Evolutionary conservation across 2,888 invertebrate genomes (phyloP).

Genomic region (Drosophila bunnanda): DNA sequence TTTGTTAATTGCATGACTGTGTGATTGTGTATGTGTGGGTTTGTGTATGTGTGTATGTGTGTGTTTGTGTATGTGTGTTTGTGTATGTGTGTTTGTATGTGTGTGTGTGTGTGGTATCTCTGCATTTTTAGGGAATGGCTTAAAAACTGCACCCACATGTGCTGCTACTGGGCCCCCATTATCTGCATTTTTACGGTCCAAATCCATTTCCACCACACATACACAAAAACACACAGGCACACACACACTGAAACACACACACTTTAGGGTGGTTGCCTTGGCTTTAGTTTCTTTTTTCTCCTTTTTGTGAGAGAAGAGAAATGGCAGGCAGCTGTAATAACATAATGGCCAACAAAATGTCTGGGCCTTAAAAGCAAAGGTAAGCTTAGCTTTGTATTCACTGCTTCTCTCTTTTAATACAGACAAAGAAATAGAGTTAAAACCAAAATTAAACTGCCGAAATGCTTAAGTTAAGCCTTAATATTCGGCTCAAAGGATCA

Average conservation of each 20-base stretch:
- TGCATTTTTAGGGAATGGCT: conserved; percentile 4
- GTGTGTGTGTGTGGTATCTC: neutral
- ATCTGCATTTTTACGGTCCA: conserved; percentile 79
- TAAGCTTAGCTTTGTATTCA: conserved; percentile 44
- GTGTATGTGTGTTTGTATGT: neutral
- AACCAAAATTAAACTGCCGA: rapidly evolving
- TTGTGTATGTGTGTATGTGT: neutral
- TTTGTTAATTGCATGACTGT: conserved; percentile 48
- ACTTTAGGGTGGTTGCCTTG: conserved; percentile 23
- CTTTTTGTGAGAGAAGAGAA: conserved; percentile 9
- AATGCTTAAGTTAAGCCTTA: too few relatives aligned
- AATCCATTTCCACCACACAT: conserved; percentile 63
- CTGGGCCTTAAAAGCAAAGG: conserved; percentile 66
- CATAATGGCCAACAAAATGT: conserved; percentile 69
- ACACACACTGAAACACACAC: too few relatives aligned
- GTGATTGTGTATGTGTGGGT: too few relatives aligned
- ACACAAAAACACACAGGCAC: too few relatives aligned
- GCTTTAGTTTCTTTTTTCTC: conserved; percentile 11
- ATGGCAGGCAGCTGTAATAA: conserved; percentile 62
- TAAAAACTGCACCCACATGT: conserved; percentile 47
- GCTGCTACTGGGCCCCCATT: conserved; percentile 49
- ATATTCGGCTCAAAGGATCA: too few relatives aligned
- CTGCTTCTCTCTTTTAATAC: conserved; percentile 8
- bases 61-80: neutral
- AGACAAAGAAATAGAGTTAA: neutral